Conservation (phyloP, 2,797 vertebrate species). For the Halcyon chelicuti region DNA sequence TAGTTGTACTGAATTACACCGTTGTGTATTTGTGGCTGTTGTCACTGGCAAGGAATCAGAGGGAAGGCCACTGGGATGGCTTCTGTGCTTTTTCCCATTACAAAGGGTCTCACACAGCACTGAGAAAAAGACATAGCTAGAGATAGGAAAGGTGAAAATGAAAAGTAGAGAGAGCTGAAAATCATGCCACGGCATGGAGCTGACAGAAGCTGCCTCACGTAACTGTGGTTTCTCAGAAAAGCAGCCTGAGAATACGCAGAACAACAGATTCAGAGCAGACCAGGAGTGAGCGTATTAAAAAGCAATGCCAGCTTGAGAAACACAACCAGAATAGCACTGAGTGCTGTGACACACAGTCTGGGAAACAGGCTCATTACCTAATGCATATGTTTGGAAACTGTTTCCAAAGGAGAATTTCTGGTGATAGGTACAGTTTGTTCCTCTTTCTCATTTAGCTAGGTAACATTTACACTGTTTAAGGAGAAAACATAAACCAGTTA, state of each 20-base stretch:
- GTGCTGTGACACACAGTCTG: slow-evolving; percentile 33
- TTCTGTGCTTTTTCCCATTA: neutral
- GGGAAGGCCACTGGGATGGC: neutral
- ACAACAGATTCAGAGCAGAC: slow-evolving; percentile 27
- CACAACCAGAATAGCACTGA: slow-evolving; percentile 35
- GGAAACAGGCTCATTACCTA: slow-evolving; percentile 54
- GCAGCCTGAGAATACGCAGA: neutral
- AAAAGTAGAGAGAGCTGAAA: neutral
- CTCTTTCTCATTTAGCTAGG: slow-evolving; percentile 28
- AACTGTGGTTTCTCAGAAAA: neutral
- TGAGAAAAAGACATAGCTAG: neutral
- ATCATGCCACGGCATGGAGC: neutral
- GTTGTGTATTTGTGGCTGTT: neutral
- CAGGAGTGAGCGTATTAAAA: neutral
- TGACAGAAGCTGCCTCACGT: neutral
- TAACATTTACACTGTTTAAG: slow-evolving; percentile 33
- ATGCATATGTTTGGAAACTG: slow-evolving; percentile 58
- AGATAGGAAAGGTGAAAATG: neutral
- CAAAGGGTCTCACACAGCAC: neutral
- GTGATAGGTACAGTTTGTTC: slow-evolving; percentile 48
- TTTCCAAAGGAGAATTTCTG: slow-evolving; percentile 28
- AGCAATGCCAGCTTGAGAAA: slow-evolving; percentile 35
- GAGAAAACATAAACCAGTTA: neutral
- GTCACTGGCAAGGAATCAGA: neutral
- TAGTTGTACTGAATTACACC: neutral